Conservation (phyloP, 2,797 vertebrate species). For the Paratrypauchen microcephalus region DNA sequence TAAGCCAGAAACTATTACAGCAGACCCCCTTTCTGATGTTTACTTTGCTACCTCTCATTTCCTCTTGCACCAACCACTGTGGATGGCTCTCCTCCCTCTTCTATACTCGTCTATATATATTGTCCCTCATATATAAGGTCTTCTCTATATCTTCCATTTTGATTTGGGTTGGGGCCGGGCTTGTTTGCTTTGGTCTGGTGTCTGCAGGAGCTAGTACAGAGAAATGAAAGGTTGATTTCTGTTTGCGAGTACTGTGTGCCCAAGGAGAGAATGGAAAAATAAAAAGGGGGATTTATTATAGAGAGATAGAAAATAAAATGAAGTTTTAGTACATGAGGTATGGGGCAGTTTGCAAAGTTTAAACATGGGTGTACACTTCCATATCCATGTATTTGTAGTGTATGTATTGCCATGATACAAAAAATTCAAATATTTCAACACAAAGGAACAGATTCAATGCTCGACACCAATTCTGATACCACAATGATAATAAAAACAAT, state of each 20-base stretch:
- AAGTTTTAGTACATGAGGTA: conserved; percentile 2
- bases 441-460: too few species aligned
- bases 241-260: conserved; percentile 47
- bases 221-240: conserved; percentile 51
- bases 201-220: conserved; percentile 30
- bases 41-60: conserved; percentile 37
- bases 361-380: background rate
- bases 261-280: conserved; percentile 24
- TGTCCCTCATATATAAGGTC: conserved; percentile 35
- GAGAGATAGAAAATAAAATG: conserved; percentile 45
- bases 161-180: conserved; percentile 50
- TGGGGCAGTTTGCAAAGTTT: background rate
- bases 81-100: conserved; percentile 52
- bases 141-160: conserved; percentile 48
- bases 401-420: too few species aligned
- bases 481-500: too few species aligned
- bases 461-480: too few species aligned
- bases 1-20: conserved; percentile 47
- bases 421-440: too few species aligned
- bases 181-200: conserved; percentile 59
- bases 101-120: conserved; percentile 41
- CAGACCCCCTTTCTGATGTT: conserved; percentile 55
- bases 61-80: conserved; percentile 36
- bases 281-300: conserved; percentile 47
- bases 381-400: background rate